Evolutionary conservation across 2,113 vertebrate species (phyloP).

Genomic region (Myotis lucifugus): DNA sequence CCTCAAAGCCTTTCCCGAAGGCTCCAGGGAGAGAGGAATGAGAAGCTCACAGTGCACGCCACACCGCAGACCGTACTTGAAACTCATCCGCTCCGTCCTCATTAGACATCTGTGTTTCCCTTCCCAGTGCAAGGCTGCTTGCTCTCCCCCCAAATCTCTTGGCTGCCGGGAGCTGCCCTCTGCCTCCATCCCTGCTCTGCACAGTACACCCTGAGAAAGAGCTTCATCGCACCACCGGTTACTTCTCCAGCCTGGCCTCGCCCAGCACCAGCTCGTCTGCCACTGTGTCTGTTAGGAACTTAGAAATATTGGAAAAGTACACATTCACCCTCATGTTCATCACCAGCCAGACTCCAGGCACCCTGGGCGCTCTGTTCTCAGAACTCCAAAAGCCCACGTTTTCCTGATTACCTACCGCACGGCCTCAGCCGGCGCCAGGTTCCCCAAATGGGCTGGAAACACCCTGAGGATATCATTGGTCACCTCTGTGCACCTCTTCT

Average conservation of each 20-base stretch:
- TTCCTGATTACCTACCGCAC: no score
- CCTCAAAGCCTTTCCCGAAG: background rate
- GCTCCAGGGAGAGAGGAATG: background rate
- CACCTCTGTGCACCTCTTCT: background rate
- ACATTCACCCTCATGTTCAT: no score
- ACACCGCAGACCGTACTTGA: background rate
- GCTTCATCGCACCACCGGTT: fast-evolving
- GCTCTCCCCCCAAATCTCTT: background rate
- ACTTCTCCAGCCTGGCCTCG: background rate
- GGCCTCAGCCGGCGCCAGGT: fast-evolving
- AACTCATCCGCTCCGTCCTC: background rate
- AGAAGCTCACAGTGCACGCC: background rate
- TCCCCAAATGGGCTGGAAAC: background rate
- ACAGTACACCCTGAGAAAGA: background rate
- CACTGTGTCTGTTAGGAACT: background rate
- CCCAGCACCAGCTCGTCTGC: background rate
- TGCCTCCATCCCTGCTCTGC: background rate
- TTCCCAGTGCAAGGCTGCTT: background rate
- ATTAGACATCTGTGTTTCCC: background rate
- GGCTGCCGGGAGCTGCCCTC: background rate
- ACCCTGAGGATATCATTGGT: background rate
- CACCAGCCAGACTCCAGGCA: background rate
- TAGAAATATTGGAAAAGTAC: background rate
- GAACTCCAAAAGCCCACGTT: background rate
- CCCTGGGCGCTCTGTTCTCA: background rate